Base-by-base conservation (phyloP, 2,888 invertebrate genomes). In the Graphium colonna region DNA sequence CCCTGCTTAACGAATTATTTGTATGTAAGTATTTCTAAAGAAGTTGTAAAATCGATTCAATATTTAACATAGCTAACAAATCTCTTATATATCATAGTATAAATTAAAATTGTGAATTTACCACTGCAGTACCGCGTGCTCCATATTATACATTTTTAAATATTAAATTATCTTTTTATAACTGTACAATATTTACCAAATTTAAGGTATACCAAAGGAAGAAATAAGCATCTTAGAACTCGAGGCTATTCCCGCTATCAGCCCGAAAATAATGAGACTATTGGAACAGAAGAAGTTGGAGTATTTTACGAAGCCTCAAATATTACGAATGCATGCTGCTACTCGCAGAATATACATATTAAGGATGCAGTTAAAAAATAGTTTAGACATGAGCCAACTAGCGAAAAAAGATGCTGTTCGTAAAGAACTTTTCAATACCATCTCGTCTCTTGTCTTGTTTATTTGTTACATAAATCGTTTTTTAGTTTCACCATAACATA, bases 221-320 rank as follows among this genome's bases (percentile, higher is more conserved):
- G 75, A 87, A 51, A 83, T 89, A 47, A 79, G 82, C 60, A 71
- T 82, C 2, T 69, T 89, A 52, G 72, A 76, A 51, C 66, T 87
- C 36, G 86, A 87, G 72, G 84, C 89, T 16, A 69, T 87, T 21
- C 59, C 78, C 38, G 83, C 80, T 10, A 79, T 89, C 33, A 68
- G 67, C 17, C 60, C 71, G 1, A 60, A 65, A 36, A 79, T 87
- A 1, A 79, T 89, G 67, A 78, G 71, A 62, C 52, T 48, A 10
- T 80, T 89, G 40, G 67, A 70, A 57, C 79, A 81, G 56, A 65
- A 73, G 3, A 87, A 88, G 58, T 61, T 89, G 13, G 60, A 73
- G 51, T 80, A 63, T 60, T 89, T 89, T 54, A 83, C 85, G 1
- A 79, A 78, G 53, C 77, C 81, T 52, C 88, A 89, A 63, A 81